phyloP scores from a whole-genome alignment of 2,113 vertebrate genomes.

The Hemiprocne comata region DNA sequence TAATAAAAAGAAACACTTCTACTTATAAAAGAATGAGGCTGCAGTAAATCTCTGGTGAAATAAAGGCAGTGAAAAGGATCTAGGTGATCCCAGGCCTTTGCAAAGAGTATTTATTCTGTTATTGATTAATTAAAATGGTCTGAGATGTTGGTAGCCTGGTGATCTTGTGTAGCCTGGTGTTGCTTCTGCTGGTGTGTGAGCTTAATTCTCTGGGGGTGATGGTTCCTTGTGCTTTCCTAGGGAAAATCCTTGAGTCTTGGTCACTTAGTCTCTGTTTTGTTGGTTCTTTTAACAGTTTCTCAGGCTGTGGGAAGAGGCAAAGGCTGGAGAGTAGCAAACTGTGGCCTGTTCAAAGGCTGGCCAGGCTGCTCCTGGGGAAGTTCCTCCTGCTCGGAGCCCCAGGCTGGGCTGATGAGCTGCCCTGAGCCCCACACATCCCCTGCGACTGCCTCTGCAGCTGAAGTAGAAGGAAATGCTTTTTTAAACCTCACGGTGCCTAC shows the following conservation, averaged over 20 bases:
- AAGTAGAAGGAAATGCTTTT: not conserved
- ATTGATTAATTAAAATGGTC: not conserved
- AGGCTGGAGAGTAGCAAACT: not conserved
- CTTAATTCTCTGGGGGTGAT: not conserved
- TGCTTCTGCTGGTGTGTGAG: not conserved
- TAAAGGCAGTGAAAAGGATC: not conserved
- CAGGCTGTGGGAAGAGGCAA: not conserved
- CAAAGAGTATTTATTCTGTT: not conserved
- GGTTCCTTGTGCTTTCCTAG: fast-evolving
- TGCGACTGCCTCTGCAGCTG: not conserved
- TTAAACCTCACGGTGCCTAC: not conserved
- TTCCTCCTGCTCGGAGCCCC: not conserved
- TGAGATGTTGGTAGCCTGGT: not conserved
- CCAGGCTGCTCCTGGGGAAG: not conserved
- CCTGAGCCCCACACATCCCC: fast-evolving
- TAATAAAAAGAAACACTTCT: slow-evolving; percentile 5
- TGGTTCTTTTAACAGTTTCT: not conserved
- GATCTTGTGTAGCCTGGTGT: not conserved
- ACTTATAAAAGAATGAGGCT: not conserved
- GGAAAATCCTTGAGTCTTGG: not conserved
- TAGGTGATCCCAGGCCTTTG: not conserved
- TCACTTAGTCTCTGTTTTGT: not conserved
- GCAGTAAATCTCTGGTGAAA: not conserved
- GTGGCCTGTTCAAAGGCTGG: not conserved
- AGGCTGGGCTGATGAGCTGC: not conserved